Conservation (phyloP, 2,888 invertebrate genomes). For the Petrolisthes manimaculis region DNA sequence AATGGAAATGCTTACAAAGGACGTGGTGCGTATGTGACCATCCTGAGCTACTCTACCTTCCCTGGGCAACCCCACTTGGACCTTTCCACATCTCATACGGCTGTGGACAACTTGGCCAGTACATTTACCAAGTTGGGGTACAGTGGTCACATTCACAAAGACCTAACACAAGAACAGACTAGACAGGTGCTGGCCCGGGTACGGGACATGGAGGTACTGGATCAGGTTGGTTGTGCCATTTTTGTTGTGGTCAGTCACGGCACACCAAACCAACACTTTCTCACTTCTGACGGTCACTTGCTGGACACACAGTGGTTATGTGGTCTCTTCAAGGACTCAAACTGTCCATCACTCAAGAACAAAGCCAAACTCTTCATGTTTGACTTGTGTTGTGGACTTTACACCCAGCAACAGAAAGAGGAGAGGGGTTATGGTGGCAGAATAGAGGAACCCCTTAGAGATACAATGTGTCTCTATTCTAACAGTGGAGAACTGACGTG, state of each 20-base stretch:
- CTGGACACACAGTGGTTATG: slow-evolving; percentile 26
- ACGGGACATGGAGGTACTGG: slow-evolving; percentile 1
- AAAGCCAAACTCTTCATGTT: slow-evolving; percentile 43
- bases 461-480: slow-evolving; percentile 26
- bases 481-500: slow-evolving; percentile 2
- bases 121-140: slow-evolving; percentile 23
- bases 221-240: slow-evolving; percentile 16
- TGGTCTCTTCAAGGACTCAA: slow-evolving; percentile 25
- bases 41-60: slow-evolving; percentile 31
- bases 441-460: slow-evolving; percentile 28
- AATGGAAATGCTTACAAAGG: background rate
- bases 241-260: slow-evolving; percentile 30
- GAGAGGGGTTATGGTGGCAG: slow-evolving; percentile 11
- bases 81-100: background rate
- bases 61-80: slow-evolving; percentile 16
- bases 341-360: slow-evolving; percentile 24
- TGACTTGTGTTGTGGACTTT: slow-evolving; percentile 10
- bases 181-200: background rate
- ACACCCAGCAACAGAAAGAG: background rate
- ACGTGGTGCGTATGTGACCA: background rate
- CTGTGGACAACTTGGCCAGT: slow-evolving; percentile 3
- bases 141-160: slow-evolving; percentile 15
- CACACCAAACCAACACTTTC: background rate
- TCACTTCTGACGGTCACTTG: slow-evolving; percentile 24
- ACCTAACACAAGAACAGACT: slow-evolving; percentile 8